A percentile compares a stretch with the other conserved stretches of the same genome.
phyloP scores from a whole-genome alignment of 2,888 invertebrate genomes.

The Pyrrhosoma nymphula region DNA sequence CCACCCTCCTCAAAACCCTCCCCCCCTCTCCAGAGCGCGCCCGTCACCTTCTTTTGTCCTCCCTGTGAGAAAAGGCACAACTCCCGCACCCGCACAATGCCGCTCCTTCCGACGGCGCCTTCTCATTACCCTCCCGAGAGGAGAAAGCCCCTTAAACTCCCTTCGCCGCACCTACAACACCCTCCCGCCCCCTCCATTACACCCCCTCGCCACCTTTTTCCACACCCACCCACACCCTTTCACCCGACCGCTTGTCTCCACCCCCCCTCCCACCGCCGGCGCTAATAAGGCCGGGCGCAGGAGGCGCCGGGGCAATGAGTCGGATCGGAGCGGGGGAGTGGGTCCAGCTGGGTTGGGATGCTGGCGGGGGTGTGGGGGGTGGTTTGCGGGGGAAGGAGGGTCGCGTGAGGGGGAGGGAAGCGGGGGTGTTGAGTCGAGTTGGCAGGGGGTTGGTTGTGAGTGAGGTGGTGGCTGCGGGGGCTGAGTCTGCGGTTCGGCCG shows the following conservation, averaged over 20 bases:
- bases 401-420: not conserved
- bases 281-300: conserved; percentile 9
- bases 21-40: not conserved
- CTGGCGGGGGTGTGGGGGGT: not conserved
- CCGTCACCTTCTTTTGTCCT: conserved; percentile 35
- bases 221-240: not conserved
- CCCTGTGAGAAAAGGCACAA: conserved; percentile 34
- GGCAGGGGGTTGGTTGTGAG: not conserved
- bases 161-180: not conserved
- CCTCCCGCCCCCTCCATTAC: not conserved
- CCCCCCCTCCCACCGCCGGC: not conserved
- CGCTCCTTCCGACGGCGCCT: conserved; percentile 41
- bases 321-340: not conserved
- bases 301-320: not conserved
- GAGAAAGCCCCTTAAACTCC: not conserved
- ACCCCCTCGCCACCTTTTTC: not conserved
- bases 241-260: not conserved
- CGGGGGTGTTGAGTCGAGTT: not conserved
- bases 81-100: conserved; percentile 48
- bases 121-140: conserved; percentile 30
- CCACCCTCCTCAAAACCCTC: not conserved
- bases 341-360: not conserved
- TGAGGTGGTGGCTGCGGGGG: not conserved
- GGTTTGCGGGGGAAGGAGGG: not conserved
- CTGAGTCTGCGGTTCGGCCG: conserved; percentile 26